Evolutionary conservation across 1,140 invertebrate species (phyloP).

Genomic region (Ceratoteleas bidentatus): DNA sequence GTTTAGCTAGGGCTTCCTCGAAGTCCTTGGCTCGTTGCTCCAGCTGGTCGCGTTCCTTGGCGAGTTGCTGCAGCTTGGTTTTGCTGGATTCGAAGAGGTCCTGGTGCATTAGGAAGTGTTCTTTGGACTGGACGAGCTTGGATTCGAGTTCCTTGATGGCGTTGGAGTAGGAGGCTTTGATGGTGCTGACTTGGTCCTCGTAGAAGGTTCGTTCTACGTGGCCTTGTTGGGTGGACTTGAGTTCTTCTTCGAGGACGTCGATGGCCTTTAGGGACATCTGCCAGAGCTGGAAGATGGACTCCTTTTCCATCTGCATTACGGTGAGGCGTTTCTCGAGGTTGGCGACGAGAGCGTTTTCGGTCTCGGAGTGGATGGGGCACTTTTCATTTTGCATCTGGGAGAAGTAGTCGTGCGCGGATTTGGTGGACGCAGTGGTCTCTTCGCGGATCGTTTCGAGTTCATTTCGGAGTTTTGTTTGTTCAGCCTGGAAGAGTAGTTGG

Average conservation of each 20-base stretch:
- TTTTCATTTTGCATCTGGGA: constrained; percentile 62
- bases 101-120: constrained; percentile 77
- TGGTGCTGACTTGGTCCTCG: constrained; percentile 72
- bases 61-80: constrained; percentile 70
- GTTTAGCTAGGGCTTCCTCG: constrained; percentile 65
- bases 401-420: constrained; percentile 65
- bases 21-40: constrained; percentile 49
- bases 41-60: constrained; percentile 71
- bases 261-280: constrained; percentile 83
- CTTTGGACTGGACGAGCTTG: constrained; percentile 74
- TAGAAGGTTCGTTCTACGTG: constrained; percentile 68
- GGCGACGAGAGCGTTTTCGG: constrained; percentile 63
- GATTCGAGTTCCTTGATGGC: constrained; percentile 76
- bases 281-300: constrained; percentile 83
- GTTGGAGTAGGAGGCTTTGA: constrained; percentile 78
- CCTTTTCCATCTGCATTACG: constrained; percentile 81
- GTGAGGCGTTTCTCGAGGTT: constrained; percentile 75
- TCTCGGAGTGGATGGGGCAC: constrained; percentile 44
- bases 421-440: constrained; percentile 67
- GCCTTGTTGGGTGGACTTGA: constrained; percentile 79
- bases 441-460: constrained; percentile 66
- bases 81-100: constrained; percentile 70
- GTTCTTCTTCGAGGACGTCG: constrained; percentile 82
- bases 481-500: constrained; percentile 59
- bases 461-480: constrained; percentile 71